Base-by-base conservation (phyloP, 1,140 invertebrate genomes). In the Musca domestica region DNA sequence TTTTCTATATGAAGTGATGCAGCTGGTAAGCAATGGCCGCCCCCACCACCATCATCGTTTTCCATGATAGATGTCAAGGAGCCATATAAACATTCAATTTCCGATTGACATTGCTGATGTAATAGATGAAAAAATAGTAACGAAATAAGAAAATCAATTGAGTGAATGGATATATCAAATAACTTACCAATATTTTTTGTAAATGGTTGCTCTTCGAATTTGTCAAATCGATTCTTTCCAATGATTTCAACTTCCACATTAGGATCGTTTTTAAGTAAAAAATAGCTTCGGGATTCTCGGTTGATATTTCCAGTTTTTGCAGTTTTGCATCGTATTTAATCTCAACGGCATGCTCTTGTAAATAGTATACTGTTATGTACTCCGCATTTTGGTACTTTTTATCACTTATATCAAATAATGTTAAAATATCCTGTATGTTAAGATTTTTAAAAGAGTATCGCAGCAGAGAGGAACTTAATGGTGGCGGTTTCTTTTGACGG, bases 261-360 rank as follows among this genome's bases (percentile, higher is more conserved):
- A 76, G 63, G 25, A 74, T 68, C 25, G 71, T 58, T 52, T 77
- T 78, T 3, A 76, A 56, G 54, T 75, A 70, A 64, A 72, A 76
- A 41, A 78, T 49, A 3, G 72, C 70, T 7, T 71, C 68, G 25
- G 70, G 69, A 68, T 76, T 71, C 19, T 69, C 47, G 61, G 69
- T 69, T 51, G 74, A 47, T 7, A 78, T 15, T 70, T 49, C 69
- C 51, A 56, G 46, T 14, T 64, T 15, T 9, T 9, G 47, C 48
- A 22, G 63, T 27, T 1, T 61, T 46, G 5, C 68, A 41, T 61
- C 27, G 20, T 34, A 61, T 10, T 20, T 34, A 17, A 61, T 20
- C 2, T 19, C 56, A 9, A 61, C 20, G 9, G 19, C 6, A 34
- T 61, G 17, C 19, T 61, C n/a, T 34, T 61, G 27, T 12, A 61